Evolutionary conservation across 2,888 invertebrate genomes (phyloP).

Genomic region (Malacosoma neustria): DNA sequence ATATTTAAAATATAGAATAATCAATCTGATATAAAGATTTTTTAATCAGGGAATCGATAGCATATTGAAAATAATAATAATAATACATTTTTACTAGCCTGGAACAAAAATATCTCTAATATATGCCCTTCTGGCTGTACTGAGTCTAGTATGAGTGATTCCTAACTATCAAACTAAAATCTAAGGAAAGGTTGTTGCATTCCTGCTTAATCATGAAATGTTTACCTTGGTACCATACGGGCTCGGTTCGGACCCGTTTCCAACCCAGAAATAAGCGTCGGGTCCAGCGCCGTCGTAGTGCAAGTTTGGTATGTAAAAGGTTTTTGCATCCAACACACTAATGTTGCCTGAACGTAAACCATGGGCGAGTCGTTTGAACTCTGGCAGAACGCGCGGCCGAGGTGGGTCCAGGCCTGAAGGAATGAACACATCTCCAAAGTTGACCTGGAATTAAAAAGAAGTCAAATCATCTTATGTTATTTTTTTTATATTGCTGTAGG

Average conservation of each 20-base stretch:
- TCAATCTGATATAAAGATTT: too few species aligned
- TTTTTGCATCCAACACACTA: conserved; percentile 92
- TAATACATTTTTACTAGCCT: too few species aligned
- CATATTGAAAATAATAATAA: too few species aligned
- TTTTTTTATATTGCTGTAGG: too few species aligned
- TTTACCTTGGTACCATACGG: conserved; percentile 85
- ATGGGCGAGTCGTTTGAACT: conserved; percentile 90
- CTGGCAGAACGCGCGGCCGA: conserved; percentile 85
- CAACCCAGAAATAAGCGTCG: conserved; percentile 97
- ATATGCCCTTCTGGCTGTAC: too few species aligned
- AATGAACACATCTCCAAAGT: conserved; percentile 91
- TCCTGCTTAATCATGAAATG: background rate
- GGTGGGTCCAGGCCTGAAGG: conserved; percentile 86
- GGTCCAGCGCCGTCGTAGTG: conserved; percentile 95
- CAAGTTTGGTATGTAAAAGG: conserved; percentile 92
- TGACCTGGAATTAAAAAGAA: conserved; percentile 85
- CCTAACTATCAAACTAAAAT: too few species aligned
- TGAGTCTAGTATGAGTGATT: too few species aligned
- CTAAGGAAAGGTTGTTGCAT: too few species aligned
- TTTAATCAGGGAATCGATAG: too few species aligned
- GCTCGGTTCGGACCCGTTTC: conserved; percentile 87
- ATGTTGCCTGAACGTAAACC: conserved; percentile 93
- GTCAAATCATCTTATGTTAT: too few species aligned
- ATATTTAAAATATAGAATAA: too few species aligned
- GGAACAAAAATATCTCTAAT: too few species aligned